These are phyloP conservation scores for Chrysochloris asiatica DNA, from an alignment of 2,113 vertebrate genomes.

Conservation along the genomic window DNA sequence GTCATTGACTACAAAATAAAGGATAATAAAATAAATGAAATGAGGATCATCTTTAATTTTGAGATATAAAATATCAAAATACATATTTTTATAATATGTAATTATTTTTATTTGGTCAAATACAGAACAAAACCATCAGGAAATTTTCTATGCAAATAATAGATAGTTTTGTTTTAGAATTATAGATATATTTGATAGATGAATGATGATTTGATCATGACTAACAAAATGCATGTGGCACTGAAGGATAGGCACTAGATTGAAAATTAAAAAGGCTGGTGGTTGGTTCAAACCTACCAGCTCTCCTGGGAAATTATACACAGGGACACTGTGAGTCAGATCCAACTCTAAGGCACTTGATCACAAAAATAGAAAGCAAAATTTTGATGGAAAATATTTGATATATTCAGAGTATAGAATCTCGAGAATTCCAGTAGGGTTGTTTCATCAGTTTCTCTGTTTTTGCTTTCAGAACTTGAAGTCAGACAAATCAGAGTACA, in stretches of 20 bases:
- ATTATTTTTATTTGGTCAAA: not conserved
- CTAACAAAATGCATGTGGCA: no score
- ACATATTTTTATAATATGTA: not conserved
- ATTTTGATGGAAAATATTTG: not conserved
- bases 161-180: not conserved
- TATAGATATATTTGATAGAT: not conserved
- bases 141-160: not conserved
- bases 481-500: not conserved
- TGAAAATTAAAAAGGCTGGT: no score
- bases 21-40: not conserved
- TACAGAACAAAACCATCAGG: not conserved
- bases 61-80: slow-evolving; percentile 8
- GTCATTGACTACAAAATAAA: not conserved
- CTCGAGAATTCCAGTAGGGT: not conserved
- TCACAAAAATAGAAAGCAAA: no score
- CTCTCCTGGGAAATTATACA: no score
- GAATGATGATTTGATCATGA: not conserved
- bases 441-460: not conserved
- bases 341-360: no score
- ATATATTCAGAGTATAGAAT: not conserved
- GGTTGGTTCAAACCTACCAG: no score
- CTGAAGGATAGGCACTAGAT: no score
- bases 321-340: no score
- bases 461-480: not conserved
- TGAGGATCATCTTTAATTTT: not conserved